Evolutionary conservation across 2,888 invertebrate genomes (phyloP).

Genomic region (Anticlea derivata): DNA sequence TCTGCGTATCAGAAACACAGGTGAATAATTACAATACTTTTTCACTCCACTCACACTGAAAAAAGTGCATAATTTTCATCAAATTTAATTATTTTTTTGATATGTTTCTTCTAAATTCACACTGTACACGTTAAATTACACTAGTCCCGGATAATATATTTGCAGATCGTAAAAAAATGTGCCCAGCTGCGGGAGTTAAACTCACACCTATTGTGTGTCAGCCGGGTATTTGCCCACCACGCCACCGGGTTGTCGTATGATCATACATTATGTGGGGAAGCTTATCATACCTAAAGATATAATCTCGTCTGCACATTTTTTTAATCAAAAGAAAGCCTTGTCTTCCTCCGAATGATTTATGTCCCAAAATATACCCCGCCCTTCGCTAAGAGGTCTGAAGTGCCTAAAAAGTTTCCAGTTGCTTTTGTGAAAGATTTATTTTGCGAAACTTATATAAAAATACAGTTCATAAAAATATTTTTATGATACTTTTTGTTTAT

Average conservation of each 20-base stretch:
- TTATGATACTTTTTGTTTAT: slow-evolving; percentile 39
- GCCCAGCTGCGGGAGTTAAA: too few relatives aligned
- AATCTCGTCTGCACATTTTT: slow-evolving; percentile 29
- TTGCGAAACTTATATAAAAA: slow-evolving; percentile 31
- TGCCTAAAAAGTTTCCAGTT: slow-evolving; percentile 33
- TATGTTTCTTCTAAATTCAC: too few relatives aligned
- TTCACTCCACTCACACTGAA: too few relatives aligned
- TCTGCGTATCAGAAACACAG: too few relatives aligned
- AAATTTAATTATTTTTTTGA: too few relatives aligned
- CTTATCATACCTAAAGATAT: slow-evolving; percentile 22
- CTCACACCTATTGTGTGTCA: too few relatives aligned
- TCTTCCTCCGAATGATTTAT: slow-evolving; percentile 37
- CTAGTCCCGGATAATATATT: too few relatives aligned
- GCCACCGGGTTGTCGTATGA: background rate
- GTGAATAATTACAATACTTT: too few relatives aligned
- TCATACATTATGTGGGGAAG: slow-evolving; percentile 2
- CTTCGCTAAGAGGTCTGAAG: slow-evolving; percentile 27
- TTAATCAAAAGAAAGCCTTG: slow-evolving; percentile 36
- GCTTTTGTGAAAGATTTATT: slow-evolving; percentile 36
- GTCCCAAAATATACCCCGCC: slow-evolving; percentile 29
- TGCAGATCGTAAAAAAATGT: too few relatives aligned
- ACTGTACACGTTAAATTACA: too few relatives aligned
- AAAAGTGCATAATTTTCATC: too few relatives aligned
- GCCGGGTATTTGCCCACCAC: too few relatives aligned
- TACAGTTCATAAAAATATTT: slow-evolving; percentile 37